These are phyloP conservation scores for Genyomyrus donnyi DNA, from an alignment of 2,113 vertebrate species.

Conservation along the genomic window DNA sequence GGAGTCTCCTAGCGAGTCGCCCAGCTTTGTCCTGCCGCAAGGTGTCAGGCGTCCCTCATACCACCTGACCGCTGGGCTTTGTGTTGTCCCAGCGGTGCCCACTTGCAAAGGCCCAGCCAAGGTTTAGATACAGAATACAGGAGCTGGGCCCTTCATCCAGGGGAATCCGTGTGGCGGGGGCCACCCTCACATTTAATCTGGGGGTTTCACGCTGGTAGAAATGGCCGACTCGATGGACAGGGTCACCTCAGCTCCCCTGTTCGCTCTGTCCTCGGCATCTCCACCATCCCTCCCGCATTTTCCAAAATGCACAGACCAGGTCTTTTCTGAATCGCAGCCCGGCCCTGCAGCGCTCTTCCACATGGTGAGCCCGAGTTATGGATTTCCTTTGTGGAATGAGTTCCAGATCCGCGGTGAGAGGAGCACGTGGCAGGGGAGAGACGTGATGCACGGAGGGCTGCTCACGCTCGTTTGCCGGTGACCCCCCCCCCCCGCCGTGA, in stretches of 20 bases:
- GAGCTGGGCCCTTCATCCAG: background rate
- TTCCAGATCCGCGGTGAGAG: conserved; percentile 29
- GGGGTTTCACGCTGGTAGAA: background rate
- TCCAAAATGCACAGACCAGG: background rate
- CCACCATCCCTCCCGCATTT: background rate
- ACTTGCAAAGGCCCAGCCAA: background rate
- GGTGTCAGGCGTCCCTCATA: background rate
- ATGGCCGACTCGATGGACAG: background rate
- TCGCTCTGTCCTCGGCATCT: background rate
- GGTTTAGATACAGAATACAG: conserved; percentile 31
- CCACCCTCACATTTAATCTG: background rate
- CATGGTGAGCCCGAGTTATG: conserved; percentile 44
- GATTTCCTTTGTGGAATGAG: conserved; percentile 45
- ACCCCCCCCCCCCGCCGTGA: too few relatives aligned
- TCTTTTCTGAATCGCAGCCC: background rate
- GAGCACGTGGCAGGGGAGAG: conserved; percentile 26
- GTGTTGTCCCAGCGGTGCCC: background rate
- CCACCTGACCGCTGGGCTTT: background rate
- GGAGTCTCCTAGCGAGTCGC: conserved; percentile 24
- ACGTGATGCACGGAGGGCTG: background rate
- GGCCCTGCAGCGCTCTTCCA: background rate
- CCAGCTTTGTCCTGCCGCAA: conserved; percentile 18
- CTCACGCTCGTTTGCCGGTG: conserved; percentile 18
- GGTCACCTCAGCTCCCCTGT: background rate
- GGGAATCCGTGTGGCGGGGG: background rate